A percentile compares a stretch with the other conserved stretches of the same genome.
phyloP scores from a whole-genome alignment of 2,888 invertebrate genomes.

The Ochlodes sylvanus region DNA sequence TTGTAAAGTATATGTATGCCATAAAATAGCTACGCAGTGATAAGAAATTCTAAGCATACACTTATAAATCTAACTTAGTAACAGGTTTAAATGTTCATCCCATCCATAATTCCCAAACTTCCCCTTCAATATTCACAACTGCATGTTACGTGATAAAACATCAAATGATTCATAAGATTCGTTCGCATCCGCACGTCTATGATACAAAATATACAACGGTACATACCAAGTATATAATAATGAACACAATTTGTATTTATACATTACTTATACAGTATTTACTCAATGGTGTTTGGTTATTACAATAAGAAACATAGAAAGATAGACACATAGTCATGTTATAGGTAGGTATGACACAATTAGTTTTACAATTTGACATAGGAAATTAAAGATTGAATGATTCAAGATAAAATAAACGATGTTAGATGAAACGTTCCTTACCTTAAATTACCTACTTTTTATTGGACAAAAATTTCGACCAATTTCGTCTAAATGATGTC shows the following conservation, averaged over 20 bases:
- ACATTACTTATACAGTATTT: constrained; percentile 24
- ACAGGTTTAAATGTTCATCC: too few relatives aligned
- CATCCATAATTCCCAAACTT: constrained; percentile 11
- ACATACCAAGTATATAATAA: constrained; percentile 67
- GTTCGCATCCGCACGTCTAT: constrained; percentile 47
- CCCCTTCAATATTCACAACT: constrained; percentile 4
- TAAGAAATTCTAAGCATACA: too few relatives aligned
- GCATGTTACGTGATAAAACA: constrained; percentile 11
- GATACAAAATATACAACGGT: constrained; percentile 70
- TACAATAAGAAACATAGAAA: not conserved
- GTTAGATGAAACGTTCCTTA: not conserved
- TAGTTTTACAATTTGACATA: not conserved
- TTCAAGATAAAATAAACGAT: not conserved
- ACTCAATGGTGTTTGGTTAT: constrained; percentile 20
- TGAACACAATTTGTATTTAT: constrained; percentile 67
- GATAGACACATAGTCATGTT: not conserved
- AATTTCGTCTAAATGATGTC: not conserved
- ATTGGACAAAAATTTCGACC: not conserved
- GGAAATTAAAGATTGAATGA: not conserved
- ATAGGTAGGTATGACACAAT: constrained; percentile 1
- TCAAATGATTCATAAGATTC: constrained; percentile 32
- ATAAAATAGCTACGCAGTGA: too few relatives aligned
- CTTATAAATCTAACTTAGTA: too few relatives aligned
- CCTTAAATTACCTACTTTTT: not conserved
- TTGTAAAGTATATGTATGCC: too few relatives aligned